Percentiles rank a stretch among this genome's conserved stretches.
phyloP scores from a whole-genome alignment of 2,113 vertebrate genomes.

The Lepisosteus osseus region DNA sequence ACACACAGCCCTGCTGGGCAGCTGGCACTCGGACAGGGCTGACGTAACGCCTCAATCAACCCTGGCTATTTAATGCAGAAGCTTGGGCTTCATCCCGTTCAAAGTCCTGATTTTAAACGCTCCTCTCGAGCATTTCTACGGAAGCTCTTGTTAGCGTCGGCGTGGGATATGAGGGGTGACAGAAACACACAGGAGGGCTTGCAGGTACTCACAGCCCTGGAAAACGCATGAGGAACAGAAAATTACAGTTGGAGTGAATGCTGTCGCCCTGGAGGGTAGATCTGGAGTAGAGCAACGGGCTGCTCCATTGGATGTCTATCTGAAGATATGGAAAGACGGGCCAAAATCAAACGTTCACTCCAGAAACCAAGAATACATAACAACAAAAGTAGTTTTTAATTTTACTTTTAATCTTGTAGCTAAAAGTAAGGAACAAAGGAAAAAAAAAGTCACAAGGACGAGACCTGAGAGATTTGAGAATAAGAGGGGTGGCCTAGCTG shows the following conservation, averaged over 20 bases:
- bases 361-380: too few relatives aligned
- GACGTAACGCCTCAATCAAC: slow-evolving; percentile 29
- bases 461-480: not conserved
- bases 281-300: not conserved
- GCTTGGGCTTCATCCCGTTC: too few relatives aligned
- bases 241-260: slow-evolving; percentile 28
- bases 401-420: too few relatives aligned
- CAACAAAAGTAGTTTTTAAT: too few relatives aligned
- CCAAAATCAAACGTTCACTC: too few relatives aligned
- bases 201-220: not conserved
- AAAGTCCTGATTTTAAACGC: not conserved
- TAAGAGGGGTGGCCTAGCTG: not conserved
- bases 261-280: slow-evolving; percentile 13
- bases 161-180: not conserved
- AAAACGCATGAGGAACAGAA: not conserved
- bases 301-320: too few relatives aligned
- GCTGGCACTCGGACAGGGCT: slow-evolving; percentile 12
- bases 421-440: too few relatives aligned
- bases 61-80: slow-evolving; percentile 6
- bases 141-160: too few relatives aligned
- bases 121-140: too few relatives aligned
- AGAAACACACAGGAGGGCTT: not conserved
- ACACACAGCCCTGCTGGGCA: slow-evolving; percentile 20
- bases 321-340: too few relatives aligned
- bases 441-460: too few relatives aligned